phyloP scores from a whole-genome alignment of 1,140 invertebrate genomes.

The Condylostylus longicornis region DNA sequence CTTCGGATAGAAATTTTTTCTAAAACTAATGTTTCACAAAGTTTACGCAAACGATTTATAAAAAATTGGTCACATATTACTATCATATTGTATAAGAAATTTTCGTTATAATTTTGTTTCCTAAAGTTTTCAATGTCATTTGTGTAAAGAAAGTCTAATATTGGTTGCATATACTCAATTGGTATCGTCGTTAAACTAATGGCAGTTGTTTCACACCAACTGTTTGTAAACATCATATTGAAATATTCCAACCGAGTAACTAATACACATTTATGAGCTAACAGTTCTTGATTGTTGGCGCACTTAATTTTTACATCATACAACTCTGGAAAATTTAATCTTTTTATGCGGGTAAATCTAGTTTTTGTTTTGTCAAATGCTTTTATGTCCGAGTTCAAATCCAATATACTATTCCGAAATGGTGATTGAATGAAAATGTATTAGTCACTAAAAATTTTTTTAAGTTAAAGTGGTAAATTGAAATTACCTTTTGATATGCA shows the following conservation, averaged over 20 bases:
- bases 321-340: conserved; percentile 33
- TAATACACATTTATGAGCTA: conserved; percentile 55
- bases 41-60: conserved; percentile 40
- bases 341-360: conserved; percentile 15
- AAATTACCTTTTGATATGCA: background rate
- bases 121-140: conserved; percentile 36
- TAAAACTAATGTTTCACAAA: conserved; percentile 42
- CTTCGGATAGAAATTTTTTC: conserved; percentile 45
- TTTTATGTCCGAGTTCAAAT: too few relatives aligned
- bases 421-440: too few relatives aligned
- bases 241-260: conserved; percentile 55
- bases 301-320: conserved; percentile 42
- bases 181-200: conserved; percentile 23
- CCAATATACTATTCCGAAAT: too few relatives aligned
- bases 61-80: conserved; percentile 51
- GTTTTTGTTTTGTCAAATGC: conserved; percentile 7
- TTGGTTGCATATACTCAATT: conserved; percentile 34
- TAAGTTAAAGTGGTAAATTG: conserved; percentile 2
- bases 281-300: conserved; percentile 36
- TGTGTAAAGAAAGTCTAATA: conserved; percentile 48
- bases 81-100: conserved; percentile 42
- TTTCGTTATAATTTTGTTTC: conserved; percentile 34
- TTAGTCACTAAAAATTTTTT: background rate
- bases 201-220: conserved; percentile 44
- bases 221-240: conserved; percentile 46